Conservation (phyloP, 2,113 vertebrate genomes). For the Australoheros scitulus region DNA sequence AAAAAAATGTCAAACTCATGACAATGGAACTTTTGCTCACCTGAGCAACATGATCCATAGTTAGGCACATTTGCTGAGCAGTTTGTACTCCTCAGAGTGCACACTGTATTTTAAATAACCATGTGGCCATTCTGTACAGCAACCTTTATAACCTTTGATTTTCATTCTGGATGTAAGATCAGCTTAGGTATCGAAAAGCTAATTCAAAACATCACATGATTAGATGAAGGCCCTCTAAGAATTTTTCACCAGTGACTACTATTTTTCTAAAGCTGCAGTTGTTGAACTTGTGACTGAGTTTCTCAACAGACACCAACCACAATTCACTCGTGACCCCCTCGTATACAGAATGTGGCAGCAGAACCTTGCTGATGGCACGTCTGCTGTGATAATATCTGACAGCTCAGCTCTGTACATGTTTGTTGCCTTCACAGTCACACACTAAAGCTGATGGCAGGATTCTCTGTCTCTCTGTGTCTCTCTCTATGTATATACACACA, state of each 20-base stretch:
- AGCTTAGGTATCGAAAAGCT: not conserved
- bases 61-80: no score
- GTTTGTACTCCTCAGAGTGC: no score
- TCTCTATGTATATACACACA: no score
- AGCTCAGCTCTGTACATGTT: conserved; percentile 10
- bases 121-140: no score
- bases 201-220: not conserved
- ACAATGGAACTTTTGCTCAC: no score
- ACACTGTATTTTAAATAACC: no score
- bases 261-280: not conserved
- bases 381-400: conserved; percentile 6
- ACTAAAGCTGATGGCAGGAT: not conserved
- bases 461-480: not conserved
- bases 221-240: not conserved
- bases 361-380: not conserved
- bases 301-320: not conserved
- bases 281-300: conserved; percentile 6
- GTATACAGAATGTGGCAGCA: no score
- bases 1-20: no score
- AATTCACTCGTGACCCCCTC: not conserved
- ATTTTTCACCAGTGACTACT: not conserved
- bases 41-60: no score
- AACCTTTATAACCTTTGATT: not conserved
- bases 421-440: conserved; percentile 21
- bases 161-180: no score